These are phyloP conservation scores for Neelides sp. DNA, from an alignment of 1,140 invertebrate species.

Conservation along the genomic window DNA sequence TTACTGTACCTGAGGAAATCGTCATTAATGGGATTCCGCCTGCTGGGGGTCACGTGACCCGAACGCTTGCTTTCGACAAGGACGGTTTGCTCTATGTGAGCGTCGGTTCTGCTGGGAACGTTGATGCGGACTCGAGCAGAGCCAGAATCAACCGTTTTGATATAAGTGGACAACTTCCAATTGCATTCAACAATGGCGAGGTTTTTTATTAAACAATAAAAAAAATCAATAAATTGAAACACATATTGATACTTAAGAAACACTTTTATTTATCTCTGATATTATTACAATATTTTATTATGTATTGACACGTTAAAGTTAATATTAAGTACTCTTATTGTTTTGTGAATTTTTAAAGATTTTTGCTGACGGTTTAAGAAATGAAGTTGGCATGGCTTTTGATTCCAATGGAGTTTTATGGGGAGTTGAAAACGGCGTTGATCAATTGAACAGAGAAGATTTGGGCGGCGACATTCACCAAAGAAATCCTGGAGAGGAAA, in stretches of 20 bases:
- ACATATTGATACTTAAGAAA: no score
- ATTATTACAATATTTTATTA: no score
- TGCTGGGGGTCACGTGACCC: slow-evolving; percentile 1
- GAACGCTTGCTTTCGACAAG: slow-evolving; percentile 1
- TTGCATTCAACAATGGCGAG: slow-evolving; percentile 13
- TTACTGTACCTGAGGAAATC: neutral
- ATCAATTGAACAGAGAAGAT: slow-evolving; percentile 18
- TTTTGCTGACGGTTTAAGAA: slow-evolving; percentile 24
- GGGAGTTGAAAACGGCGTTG: slow-evolving; percentile 25
- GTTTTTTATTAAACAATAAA: slow-evolving; percentile 15
- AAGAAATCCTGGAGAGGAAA: slow-evolving; percentile 25
- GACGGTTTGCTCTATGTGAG: slow-evolving; percentile 1
- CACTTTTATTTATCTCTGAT: no score
- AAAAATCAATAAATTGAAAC: neutral
- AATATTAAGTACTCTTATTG: no score
- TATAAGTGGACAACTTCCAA: no score
- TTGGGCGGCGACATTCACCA: slow-evolving; percentile 27
- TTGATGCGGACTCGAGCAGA: slow-evolving; percentile 5
- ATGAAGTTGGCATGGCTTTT: slow-evolving; percentile 25
- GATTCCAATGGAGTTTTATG: slow-evolving; percentile 18
- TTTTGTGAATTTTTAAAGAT: slow-evolving; percentile 9
- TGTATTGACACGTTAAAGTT: no score
- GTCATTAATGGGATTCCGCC: slow-evolving; percentile 9
- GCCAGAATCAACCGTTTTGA: slow-evolving; percentile 1
- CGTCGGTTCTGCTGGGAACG: slow-evolving; percentile 13